These are phyloP conservation scores for Synanceia verrucosa DNA, from an alignment of 2,797 vertebrate genomes.

Conservation along the genomic window DNA sequence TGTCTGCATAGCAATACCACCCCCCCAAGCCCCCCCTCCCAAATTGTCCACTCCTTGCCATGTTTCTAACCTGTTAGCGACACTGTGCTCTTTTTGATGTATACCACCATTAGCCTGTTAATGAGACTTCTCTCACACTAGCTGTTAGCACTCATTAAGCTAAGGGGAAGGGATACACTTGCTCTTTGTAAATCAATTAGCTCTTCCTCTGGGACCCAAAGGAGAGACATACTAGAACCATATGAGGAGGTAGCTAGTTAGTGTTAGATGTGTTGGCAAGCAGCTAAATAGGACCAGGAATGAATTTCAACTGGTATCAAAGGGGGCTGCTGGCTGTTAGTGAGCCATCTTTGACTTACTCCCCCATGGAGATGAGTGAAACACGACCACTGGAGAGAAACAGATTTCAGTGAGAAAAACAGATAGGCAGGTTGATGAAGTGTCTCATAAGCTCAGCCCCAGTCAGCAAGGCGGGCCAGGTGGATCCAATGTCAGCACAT, in stretches of 20 bases:
- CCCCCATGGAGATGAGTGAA: slow-evolving; percentile 45
- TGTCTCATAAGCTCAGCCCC: slow-evolving; percentile 67
- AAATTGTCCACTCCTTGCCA: slow-evolving; percentile 48
- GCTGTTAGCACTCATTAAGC: slow-evolving; percentile 89
- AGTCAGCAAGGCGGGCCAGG: slow-evolving; percentile 50
- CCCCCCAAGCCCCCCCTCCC: background rate
- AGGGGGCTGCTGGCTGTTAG: slow-evolving; percentile 45
- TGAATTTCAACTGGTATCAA: slow-evolving; percentile 55
- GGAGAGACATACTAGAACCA: slow-evolving; percentile 79
- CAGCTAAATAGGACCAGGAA: slow-evolving; percentile 25
- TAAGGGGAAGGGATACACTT: slow-evolving; percentile 84
- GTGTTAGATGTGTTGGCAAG: slow-evolving; percentile 11
- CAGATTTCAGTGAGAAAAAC: slow-evolving; percentile 45
- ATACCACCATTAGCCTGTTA: slow-evolving; percentile 83
- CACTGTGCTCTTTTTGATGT: slow-evolving; percentile 68
- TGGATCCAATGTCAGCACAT: slow-evolving; percentile 70
- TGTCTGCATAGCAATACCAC: slow-evolving; percentile 80
- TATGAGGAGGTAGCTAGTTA: slow-evolving; percentile 55
- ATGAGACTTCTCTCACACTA: slow-evolving; percentile 87
- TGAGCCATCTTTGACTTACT: slow-evolving; percentile 30
- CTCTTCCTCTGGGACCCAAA: slow-evolving; percentile 46
- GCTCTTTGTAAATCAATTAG: slow-evolving; percentile 87
- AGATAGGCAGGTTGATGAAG: slow-evolving; percentile 72
- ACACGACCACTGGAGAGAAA: slow-evolving; percentile 40
- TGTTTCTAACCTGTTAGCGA: slow-evolving; percentile 83